These are phyloP conservation scores for Girardinus metallicus DNA, from an alignment of 2,797 vertebrate species.

Conservation along the genomic window DNA sequence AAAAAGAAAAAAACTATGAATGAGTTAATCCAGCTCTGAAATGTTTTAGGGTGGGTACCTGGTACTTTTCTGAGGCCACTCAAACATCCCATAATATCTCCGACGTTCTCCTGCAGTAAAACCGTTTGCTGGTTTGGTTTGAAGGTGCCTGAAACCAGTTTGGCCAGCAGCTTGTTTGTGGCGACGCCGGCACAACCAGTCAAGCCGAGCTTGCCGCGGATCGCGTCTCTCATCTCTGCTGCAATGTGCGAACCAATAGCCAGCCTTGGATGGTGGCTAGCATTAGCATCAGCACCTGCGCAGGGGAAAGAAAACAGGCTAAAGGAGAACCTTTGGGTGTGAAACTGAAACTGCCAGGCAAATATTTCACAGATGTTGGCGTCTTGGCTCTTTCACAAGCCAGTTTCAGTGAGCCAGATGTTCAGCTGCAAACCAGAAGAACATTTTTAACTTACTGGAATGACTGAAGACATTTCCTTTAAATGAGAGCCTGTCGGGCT, in stretches of 20 bases:
- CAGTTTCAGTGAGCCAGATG: slow-evolving; percentile 51
- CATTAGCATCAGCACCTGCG: slow-evolving; percentile 72
- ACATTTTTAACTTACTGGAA: slow-evolving; percentile 70
- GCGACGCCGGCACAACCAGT: slow-evolving; percentile 90
- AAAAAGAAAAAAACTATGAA: background rate
- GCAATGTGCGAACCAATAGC: slow-evolving; percentile 88
- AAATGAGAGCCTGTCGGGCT: slow-evolving; percentile 59
- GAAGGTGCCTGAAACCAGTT: slow-evolving; percentile 88
- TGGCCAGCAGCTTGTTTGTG: slow-evolving; percentile 88
- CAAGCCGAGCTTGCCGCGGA: slow-evolving; percentile 81
- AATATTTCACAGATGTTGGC: slow-evolving; percentile 34
- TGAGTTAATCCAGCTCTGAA: background rate
- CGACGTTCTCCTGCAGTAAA: slow-evolving; percentile 83
- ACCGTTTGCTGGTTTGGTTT: slow-evolving; percentile 94
- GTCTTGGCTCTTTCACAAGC: slow-evolving; percentile 37
- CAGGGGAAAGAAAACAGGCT: slow-evolving; percentile 19
- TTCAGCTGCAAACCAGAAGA: slow-evolving; percentile 1
- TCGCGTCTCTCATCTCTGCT: slow-evolving; percentile 82
- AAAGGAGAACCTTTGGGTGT: background rate
- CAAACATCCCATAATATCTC: slow-evolving; percentile 80
- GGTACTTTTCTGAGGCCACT: slow-evolving; percentile 82
- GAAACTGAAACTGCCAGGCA: slow-evolving; percentile 65
- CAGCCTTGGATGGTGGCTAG: slow-evolving; percentile 72
- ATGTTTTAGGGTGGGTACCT: slow-evolving; percentile 70
- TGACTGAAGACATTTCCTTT: slow-evolving; percentile 86